Evolutionary conservation across 30 jellyfish, hydroid and myxozoan species (phyloP).

Genomic region (Clytia hemisphaerica): DNA sequence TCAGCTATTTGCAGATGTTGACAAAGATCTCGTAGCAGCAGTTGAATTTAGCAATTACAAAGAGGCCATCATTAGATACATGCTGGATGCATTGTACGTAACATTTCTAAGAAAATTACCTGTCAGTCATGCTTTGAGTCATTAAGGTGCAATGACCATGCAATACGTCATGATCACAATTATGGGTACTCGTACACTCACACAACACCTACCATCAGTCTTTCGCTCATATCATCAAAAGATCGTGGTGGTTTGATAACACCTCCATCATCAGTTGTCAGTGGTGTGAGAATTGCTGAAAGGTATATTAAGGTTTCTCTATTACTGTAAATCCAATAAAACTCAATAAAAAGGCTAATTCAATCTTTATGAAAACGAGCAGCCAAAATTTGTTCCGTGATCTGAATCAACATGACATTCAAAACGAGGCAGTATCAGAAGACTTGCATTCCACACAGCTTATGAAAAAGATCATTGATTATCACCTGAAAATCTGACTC

Average conservation of each 20-base stretch:
- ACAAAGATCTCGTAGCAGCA: too few species aligned
- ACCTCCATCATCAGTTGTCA: not conserved
- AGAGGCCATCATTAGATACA: slow-evolving; percentile 22
- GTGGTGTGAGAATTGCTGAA: not conserved
- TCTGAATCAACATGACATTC: not conserved
- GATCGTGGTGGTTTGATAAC: not conserved
- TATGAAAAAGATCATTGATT: not conserved
- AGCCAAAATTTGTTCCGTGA: not conserved
- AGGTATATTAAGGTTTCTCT: too few species aligned
- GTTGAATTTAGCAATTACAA: not conserved
- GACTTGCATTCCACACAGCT: not conserved
- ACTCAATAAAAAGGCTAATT: too few species aligned
- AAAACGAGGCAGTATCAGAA: not conserved
- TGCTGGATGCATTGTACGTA: slow-evolving; percentile 37
- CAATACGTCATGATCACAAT: too few species aligned
- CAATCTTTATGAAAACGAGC: too few species aligned
- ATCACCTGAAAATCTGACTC: not conserved
- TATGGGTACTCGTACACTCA: not conserved
- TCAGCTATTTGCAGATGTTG: too few species aligned
- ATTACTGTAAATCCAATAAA: too few species aligned
- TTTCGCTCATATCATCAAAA: not conserved
- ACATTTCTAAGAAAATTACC: not conserved
- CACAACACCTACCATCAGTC: too few species aligned
- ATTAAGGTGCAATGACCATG: too few species aligned
- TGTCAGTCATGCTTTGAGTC: slow-evolving; percentile 17